Evolutionary conservation across 2,113 vertebrate genomes (phyloP).

Genomic region (Tyto alba): DNA sequence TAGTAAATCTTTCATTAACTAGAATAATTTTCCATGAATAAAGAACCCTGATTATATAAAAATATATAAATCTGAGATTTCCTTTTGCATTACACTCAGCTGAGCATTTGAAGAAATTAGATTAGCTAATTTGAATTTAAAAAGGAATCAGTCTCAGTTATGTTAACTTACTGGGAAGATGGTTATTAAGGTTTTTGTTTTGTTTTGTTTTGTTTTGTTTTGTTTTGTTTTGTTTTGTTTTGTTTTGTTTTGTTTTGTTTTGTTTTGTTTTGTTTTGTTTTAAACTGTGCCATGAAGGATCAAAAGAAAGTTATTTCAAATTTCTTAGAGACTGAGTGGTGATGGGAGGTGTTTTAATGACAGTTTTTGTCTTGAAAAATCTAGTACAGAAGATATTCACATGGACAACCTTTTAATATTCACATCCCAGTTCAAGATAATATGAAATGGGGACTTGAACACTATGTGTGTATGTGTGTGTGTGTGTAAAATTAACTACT

Average conservation of each 20-base stretch:
- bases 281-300: neutral
- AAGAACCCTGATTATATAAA: neutral
- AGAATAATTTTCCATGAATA: neutral
- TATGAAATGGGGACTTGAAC: neutral
- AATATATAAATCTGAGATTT: neutral
- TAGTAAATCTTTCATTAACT: neutral
- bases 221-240: neutral
- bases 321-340: neutral
- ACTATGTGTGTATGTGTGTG: rapidly evolving
- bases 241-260: neutral
- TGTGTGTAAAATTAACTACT: neutral
- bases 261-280: neutral
- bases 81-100: neutral
- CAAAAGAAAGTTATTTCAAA: neutral
- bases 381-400: neutral
- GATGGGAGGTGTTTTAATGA: neutral
- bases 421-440: neutral
- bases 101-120: neutral
- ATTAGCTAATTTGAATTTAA: neutral
- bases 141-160: neutral
- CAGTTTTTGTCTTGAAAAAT: neutral
- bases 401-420: neutral
- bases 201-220: neutral
- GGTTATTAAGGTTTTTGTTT: neutral
- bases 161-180: neutral